Evolutionary conservation across 2,797 vertebrate genomes (phyloP).

Genomic region (Vireo griseus): DNA sequence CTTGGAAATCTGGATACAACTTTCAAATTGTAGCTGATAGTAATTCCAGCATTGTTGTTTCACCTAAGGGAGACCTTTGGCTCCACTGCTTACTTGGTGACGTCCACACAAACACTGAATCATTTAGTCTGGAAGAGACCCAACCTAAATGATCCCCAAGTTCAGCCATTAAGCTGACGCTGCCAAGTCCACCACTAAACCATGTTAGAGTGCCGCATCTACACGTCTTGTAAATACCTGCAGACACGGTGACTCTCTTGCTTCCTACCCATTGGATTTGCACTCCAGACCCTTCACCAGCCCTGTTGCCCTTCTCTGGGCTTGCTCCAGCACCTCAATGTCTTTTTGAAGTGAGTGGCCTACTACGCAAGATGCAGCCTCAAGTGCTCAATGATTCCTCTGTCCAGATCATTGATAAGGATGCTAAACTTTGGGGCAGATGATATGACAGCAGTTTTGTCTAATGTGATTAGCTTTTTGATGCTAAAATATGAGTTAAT

Average conservation of each 20-base stretch:
- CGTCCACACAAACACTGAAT: background rate
- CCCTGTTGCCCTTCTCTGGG: background rate
- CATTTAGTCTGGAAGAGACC: background rate
- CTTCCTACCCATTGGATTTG: background rate
- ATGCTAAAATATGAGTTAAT: background rate
- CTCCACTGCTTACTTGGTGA: background rate
- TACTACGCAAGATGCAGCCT: background rate
- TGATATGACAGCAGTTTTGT: background rate
- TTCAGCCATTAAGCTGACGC: rapidly evolving
- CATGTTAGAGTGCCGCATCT: no score
- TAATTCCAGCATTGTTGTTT: background rate
- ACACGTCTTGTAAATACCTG: background rate
- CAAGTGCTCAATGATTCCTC: background rate
- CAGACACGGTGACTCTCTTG: no score
- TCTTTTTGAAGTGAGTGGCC: no score
- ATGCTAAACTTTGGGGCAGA: background rate
- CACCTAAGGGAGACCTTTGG: background rate
- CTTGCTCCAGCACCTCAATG: background rate
- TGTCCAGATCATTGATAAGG: background rate
- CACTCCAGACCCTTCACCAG: background rate
- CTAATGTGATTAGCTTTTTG: background rate
- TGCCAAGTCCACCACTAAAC: background rate
- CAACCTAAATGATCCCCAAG: rapidly evolving
- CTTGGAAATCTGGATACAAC: no score
- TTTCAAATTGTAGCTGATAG: background rate